Conservation (phyloP, 2,113 vertebrate species). For the Tonatia bakeri region DNA sequence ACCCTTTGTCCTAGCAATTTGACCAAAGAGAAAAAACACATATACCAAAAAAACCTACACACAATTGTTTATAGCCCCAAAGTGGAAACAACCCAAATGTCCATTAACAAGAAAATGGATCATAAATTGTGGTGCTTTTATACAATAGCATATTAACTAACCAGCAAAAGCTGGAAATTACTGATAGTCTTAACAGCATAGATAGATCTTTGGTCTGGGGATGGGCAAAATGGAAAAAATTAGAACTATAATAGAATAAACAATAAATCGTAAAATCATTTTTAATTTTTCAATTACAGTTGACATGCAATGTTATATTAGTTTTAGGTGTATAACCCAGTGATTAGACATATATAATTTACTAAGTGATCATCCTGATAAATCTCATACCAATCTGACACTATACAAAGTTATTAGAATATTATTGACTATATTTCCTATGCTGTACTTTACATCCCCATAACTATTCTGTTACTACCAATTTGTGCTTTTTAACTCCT, state of each 20-base stretch:
- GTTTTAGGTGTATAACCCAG: not conserved
- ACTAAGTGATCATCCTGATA: not conserved
- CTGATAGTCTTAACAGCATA: not conserved
- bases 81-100: not conserved
- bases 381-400: not conserved
- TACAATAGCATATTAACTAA: not conserved
- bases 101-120: not conserved
- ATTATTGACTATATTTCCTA: not conserved
- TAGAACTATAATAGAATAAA: no score
- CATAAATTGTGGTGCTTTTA: not conserved
- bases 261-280: not conserved
- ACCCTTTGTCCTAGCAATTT: not conserved
- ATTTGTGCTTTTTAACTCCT: not conserved
- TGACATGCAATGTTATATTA: not conserved
- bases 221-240: no score
- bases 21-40: not conserved
- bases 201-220: not conserved
- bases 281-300: not conserved
- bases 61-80: not conserved
- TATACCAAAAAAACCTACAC: not conserved
- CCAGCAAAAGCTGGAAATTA: not conserved
- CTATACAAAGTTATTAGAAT: not conserved
- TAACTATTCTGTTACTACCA: not conserved
- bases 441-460: not conserved
- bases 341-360: not conserved